Conservation (phyloP, 2,113 vertebrate genomes). For the Microtus pennsylvanicus region DNA sequence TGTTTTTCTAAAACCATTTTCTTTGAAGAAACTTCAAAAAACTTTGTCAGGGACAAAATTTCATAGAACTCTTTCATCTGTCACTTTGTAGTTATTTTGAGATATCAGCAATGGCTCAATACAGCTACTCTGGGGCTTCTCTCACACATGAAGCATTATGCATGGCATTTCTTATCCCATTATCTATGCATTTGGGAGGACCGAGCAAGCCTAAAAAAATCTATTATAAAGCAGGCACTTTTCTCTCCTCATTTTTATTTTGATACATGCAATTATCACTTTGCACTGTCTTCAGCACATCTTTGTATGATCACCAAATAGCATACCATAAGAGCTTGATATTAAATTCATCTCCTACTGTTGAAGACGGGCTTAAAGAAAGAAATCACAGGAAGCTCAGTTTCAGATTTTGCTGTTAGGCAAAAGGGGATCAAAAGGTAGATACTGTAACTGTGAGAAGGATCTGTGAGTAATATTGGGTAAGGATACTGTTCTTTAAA, state of each 20-base stretch:
- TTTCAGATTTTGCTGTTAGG: background rate
- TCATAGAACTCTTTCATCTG: constrained; percentile 24
- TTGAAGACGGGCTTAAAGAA: background rate
- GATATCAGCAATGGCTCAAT: background rate
- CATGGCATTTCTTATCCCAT: background rate
- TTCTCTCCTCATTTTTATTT: constrained; percentile 3
- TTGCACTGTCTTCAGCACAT: background rate
- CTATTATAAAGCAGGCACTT: background rate
- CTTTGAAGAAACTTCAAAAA: background rate
- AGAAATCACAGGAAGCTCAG: background rate
- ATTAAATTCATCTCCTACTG: background rate
- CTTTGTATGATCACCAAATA: background rate
- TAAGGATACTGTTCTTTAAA: background rate
- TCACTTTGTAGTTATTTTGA: background rate
- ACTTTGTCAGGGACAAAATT: background rate
- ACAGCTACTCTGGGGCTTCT: background rate
- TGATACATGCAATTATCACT: background rate
- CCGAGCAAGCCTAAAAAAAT: background rate
- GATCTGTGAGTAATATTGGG: background rate
- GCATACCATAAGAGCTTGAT: background rate
- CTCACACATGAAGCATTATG: background rate
- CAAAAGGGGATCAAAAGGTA: background rate
- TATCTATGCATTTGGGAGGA: background rate
- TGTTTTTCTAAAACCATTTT: constrained; percentile 3
- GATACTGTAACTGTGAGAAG: background rate